These are phyloP conservation scores for Silurus asotus DNA, from an alignment of 2,113 vertebrate species.

Conservation along the genomic window DNA sequence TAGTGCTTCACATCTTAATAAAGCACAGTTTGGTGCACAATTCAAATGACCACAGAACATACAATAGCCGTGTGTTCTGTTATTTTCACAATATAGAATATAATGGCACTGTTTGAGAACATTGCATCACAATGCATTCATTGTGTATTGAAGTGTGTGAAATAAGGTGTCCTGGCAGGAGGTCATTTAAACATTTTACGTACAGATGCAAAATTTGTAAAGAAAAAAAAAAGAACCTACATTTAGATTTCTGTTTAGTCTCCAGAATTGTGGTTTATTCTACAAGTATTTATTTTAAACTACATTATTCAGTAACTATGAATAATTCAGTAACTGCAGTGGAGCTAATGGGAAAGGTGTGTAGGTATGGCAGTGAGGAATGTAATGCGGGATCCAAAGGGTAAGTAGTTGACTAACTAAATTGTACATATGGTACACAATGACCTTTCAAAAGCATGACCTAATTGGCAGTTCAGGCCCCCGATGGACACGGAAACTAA, in stretches of 20 bases:
- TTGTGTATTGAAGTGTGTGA: not conserved
- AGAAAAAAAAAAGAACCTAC: not conserved
- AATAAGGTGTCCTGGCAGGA: not conserved
- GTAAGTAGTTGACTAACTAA: constrained; percentile 3
- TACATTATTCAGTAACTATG: not conserved
- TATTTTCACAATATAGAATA: not conserved
- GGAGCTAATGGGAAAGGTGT: not conserved
- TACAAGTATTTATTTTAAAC: not conserved
- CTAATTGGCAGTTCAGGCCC: not conserved
- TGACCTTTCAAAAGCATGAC: constrained; percentile 22
- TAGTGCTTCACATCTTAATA: not conserved
- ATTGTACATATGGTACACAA: constrained; percentile 14
- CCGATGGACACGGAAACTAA: not conserved
- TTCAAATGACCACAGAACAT: not conserved
- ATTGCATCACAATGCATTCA: not conserved
- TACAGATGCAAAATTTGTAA: not conserved
- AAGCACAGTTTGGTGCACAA: not conserved
- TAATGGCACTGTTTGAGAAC: not conserved
- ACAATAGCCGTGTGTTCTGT: not conserved
- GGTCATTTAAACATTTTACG: not conserved
- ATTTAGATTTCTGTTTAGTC: not conserved
- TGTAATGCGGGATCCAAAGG: not conserved
- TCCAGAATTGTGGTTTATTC: not conserved
- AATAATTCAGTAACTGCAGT: not conserved
- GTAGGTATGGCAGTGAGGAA: not conserved